Conservation (phyloP, 2,888 invertebrate species). For the Caenorhabditis sp. region DNA sequence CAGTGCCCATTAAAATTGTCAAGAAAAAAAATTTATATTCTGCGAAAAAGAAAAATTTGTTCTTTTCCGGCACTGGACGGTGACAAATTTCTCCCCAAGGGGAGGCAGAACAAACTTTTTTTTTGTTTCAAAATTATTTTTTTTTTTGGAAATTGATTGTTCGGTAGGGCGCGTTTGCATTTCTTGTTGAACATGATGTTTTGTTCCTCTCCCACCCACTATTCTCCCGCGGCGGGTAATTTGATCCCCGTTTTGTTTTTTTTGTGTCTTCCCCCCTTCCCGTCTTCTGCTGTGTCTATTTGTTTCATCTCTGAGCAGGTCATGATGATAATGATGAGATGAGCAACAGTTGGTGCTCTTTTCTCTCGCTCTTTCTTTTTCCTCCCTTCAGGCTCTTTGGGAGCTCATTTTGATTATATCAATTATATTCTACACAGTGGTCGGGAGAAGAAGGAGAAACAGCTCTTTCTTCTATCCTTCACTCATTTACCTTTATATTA, state of each 20-base stretch:
- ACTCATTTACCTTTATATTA: conserved; percentile 4
- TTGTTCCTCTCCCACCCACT: not conserved
- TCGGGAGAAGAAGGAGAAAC: conserved; percentile 7
- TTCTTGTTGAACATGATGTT: too few relatives aligned
- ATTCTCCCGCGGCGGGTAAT: conserved; percentile 26
- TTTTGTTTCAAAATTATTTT: too few relatives aligned
- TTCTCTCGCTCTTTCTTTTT: not conserved
- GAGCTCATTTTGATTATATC: not conserved
- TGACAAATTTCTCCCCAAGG: too few relatives aligned
- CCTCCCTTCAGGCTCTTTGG: too few relatives aligned
- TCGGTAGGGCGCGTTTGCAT: too few relatives aligned
- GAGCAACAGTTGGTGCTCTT: conserved; percentile 3
- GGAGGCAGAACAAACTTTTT: too few relatives aligned
- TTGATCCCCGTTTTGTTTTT: conserved; percentile 13
- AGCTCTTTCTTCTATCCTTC: not conserved
- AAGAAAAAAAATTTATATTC: too few relatives aligned
- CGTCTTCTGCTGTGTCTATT: not conserved
- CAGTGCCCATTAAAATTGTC: too few relatives aligned
- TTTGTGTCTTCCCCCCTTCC: not conserved
- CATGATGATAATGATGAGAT: not conserved
- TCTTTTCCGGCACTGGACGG: too few relatives aligned
- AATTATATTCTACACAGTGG: not conserved
- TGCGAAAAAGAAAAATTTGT: too few relatives aligned
- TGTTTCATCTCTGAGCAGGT: too few relatives aligned
- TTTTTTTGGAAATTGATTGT: too few relatives aligned